A percentile compares a stretch with the other conserved stretches of the same genome.
These are phyloP conservation scores for Chroicocephalus ridibundus DNA, from an alignment of 2,113 vertebrate genomes.

Conservation along the genomic window DNA sequence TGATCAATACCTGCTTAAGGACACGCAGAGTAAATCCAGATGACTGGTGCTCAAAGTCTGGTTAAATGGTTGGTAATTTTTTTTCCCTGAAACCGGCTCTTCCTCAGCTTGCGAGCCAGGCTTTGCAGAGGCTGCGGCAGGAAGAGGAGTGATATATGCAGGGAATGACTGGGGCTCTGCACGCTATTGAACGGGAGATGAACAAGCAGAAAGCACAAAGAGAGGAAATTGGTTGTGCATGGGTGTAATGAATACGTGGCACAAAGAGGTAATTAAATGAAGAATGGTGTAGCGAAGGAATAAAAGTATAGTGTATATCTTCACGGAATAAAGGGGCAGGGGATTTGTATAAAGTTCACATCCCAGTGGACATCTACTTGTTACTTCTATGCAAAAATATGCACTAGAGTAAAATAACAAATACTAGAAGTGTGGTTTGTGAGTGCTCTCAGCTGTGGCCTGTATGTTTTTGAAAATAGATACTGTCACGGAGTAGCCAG, in stretches of 20 bases:
- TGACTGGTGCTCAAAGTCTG: background rate
- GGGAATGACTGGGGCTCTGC: background rate
- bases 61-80: background rate
- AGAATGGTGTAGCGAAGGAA: background rate
- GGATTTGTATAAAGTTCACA: background rate
- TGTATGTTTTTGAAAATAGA: background rate
- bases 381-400: background rate
- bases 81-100: background rate
- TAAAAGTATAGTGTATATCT: background rate
- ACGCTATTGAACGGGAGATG: fast-evolving
- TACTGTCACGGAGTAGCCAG: background rate
- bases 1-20: slow-evolving; percentile 20
- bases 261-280: background rate
- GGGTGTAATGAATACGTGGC: background rate
- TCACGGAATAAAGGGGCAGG: background rate
- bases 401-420: background rate
- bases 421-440: background rate
- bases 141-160: background rate
- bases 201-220: background rate
- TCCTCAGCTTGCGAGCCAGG: background rate
- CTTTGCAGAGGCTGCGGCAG: background rate
- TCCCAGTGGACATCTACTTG: background rate
- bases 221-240: background rate
- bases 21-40: background rate
- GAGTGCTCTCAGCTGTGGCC: background rate